Evolutionary conservation across 2,797 vertebrate genomes (phyloP).

Genomic region (Ciconia nigra): DNA sequence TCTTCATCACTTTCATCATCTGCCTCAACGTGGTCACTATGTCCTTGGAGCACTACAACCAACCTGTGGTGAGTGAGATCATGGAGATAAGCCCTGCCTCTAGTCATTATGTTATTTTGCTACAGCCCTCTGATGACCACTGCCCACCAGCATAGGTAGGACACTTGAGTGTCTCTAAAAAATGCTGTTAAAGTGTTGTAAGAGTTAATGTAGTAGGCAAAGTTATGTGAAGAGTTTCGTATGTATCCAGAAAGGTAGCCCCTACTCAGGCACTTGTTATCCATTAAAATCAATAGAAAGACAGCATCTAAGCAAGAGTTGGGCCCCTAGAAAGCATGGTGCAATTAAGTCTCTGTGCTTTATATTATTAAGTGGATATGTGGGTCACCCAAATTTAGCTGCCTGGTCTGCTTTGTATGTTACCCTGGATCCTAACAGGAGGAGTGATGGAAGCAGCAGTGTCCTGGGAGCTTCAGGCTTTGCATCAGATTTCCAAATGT

Average conservation of each 20-base stretch:
- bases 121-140: not conserved
- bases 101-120: not conserved
- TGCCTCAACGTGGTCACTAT: conserved; percentile 98
- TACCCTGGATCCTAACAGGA: not conserved
- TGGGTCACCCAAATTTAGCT: conserved; percentile 14
- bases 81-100: not conserved
- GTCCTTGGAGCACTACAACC: conserved; percentile 98
- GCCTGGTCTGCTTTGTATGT: not conserved
- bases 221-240: not conserved
- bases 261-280: not conserved
- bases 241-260: not conserved
- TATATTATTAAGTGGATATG: not conserved
- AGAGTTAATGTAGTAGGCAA: not conserved
- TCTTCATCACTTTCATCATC: conserved; percentile 99
- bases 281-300: not conserved
- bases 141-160: not conserved
- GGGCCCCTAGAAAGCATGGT: not conserved
- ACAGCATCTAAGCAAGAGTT: not conserved
- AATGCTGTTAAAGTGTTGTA: not conserved
- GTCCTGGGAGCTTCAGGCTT: not conserved
- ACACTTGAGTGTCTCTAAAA: not conserved
- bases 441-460: not conserved
- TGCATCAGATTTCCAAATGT: not conserved
- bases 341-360: not conserved
- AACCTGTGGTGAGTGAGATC: conserved; percentile 85